These are phyloP conservation scores for Megatriorchis doriae DNA, from an alignment of 2,113 vertebrate species.

Conservation along the genomic window DNA sequence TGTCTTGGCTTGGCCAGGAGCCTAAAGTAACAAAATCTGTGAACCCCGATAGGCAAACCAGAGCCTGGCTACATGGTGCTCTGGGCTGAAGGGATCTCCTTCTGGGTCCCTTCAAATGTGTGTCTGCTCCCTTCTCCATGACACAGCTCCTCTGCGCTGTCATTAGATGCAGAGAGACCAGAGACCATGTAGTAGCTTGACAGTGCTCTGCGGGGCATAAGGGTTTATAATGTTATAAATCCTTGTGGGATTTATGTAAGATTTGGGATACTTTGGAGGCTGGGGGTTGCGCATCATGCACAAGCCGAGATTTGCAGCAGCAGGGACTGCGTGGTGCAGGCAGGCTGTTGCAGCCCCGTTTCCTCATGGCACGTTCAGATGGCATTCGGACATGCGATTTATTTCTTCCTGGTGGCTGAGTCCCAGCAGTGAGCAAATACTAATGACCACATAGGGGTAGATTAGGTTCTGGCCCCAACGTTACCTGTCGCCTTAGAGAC, in stretches of 20 bases:
- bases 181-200: rapidly evolving
- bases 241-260: rapidly evolving
- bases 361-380: rapidly evolving
- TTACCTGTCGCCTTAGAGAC: no score
- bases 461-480: not conserved
- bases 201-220: rapidly evolving
- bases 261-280: not conserved
- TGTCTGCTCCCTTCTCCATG: rapidly evolving
- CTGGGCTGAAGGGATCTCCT: not conserved
- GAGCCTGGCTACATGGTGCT: rapidly evolving
- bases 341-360: rapidly evolving
- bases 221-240: not conserved
- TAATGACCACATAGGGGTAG: rapidly evolving
- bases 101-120: not conserved
- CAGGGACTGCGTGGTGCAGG: rapidly evolving
- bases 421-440: not conserved
- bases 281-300: rapidly evolving
- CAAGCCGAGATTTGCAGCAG: not conserved
- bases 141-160: rapidly evolving
- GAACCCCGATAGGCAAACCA: not conserved
- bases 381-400: rapidly evolving
- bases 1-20: not conserved
- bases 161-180: rapidly evolving
- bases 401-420: not conserved
- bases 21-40: rapidly evolving